Evolutionary conservation across 2,113 vertebrate species (phyloP), one percentile per base, ranked within the genome.

Genomic region (Ailuropoda melanoleuca): DNA sequence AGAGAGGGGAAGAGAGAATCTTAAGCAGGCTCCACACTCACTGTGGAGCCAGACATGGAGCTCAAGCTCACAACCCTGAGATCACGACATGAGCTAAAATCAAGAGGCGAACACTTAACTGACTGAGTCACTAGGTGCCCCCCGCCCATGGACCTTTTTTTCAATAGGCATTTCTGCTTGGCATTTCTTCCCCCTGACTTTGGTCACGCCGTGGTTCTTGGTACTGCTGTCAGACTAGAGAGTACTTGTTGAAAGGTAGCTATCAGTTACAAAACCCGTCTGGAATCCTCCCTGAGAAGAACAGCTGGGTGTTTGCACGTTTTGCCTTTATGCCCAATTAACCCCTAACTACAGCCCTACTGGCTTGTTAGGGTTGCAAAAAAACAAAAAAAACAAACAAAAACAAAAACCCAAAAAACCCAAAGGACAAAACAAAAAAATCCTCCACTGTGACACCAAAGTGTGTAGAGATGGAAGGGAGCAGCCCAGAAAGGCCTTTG

Each of bases 281-380:
- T 93, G 18, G 3, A 86, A 90, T 83, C 82, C 86, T 98, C 43
- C 60, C 58, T 26, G 29, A 86, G 53, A 95, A 39, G 50, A 95
- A 94, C 88, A 97, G 68, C 85, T 89, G 97, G 37, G 39, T 85
- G 19, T 80, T 95, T 91, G 50, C 29, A 66, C 13, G 81, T 96
- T 92, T 97, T 94, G 84, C 92, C 43, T 97, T 98, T 97, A 95
- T 98, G 98, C 90, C 77, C 94, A 97, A 97, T 98, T 98, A 98
- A 93, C 88, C 90, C 82, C 55, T 86, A 96, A 97, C 75, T 95
- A 97, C 77, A 96, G 85, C 23, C 75, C 87, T 86, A 88, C 48
- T 96, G 97, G 78, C 87, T 95, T 96, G 80, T 93, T 90, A 95
- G 60, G 93, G 70, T 86, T 96, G 85, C 6, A 84, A 37, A 13